Evolutionary conservation across 1,140 invertebrate genomes (phyloP).

Genomic region (Drosophila virilis): DNA sequence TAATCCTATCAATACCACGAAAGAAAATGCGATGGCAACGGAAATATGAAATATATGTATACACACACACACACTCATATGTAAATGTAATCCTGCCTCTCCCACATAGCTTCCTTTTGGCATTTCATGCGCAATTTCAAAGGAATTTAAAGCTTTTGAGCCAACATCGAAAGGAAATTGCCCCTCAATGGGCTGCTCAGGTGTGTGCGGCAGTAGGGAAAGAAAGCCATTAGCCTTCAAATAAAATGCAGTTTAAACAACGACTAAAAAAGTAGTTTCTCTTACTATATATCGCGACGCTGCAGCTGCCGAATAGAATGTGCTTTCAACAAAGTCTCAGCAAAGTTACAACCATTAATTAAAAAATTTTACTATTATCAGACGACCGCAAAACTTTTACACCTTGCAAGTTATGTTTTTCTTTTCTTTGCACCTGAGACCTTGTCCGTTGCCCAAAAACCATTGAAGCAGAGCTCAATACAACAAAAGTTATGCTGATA

Average conservation of each 20-base stretch:
- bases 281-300: constrained; percentile 1
- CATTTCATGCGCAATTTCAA: constrained; percentile 17
- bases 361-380: constrained; percentile 23
- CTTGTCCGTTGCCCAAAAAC: background rate
- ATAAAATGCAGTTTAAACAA: constrained; percentile 7
- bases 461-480: constrained; percentile 21
- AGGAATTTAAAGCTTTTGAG: constrained; percentile 30
- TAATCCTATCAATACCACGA: background rate
- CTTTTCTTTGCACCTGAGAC: background rate
- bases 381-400: constrained; percentile 23
- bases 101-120: background rate
- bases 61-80: background rate
- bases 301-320: constrained; percentile 15
- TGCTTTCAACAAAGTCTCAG: background rate
- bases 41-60: constrained; percentile 23
- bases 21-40: constrained; percentile 9
- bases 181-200: no score
- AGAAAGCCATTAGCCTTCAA: constrained; percentile 18
- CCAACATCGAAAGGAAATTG: constrained; percentile 16
- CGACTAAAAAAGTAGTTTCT: constrained; percentile 12
- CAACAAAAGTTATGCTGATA: constrained; percentile 11
- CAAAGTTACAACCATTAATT: constrained; percentile 26
- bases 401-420: constrained; percentile 5
- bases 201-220: background rate
- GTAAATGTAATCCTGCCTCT: background rate